phyloP scores from a whole-genome alignment of 2,888 invertebrate species.

The Ichneumon xanthorius region DNA sequence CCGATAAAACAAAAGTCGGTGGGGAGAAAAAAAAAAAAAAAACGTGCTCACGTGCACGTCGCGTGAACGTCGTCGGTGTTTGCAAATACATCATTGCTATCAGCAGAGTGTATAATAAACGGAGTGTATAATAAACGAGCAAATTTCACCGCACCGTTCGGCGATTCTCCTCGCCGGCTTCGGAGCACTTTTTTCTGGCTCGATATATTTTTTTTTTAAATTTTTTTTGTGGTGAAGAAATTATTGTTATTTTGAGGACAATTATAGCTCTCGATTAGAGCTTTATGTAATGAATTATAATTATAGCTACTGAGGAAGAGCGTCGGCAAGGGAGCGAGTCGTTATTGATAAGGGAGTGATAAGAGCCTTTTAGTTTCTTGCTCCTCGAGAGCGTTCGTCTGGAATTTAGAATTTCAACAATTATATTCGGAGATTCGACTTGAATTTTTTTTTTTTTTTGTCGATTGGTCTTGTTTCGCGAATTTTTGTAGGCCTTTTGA shows the following conservation, averaged over 20 bases:
- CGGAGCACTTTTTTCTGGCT: conserved; percentile 24
- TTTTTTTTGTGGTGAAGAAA: not conserved
- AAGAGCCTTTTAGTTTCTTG: not conserved
- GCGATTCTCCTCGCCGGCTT: not conserved
- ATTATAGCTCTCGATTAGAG: not conserved
- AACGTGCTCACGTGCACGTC: conserved; percentile 53
- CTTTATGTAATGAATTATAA: too few species aligned
- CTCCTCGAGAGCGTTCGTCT: not conserved
- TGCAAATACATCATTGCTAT: conserved; percentile 65
- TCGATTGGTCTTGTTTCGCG: too few species aligned
- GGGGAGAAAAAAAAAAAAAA: not conserved
- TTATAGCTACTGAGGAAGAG: too few species aligned
- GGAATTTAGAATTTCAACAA: not conserved
- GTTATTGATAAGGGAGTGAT: not conserved
- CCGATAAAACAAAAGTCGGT: conserved; percentile 7
- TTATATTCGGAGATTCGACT: too few species aligned
- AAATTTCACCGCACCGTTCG: conserved; percentile 22
- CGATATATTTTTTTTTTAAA: not conserved
- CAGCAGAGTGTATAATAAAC: conserved; percentile 19
- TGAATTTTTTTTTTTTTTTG: too few species aligned
- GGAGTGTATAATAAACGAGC: conserved; percentile 31
- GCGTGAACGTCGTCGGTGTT: conserved; percentile 69
- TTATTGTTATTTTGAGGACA: not conserved
- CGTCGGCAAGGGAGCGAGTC: not conserved
- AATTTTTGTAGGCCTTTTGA: too few species aligned